Evolutionary conservation across 2,888 invertebrate species (phyloP), one percentile per base, ranked within the genome.

Genomic region (Thyatira batis): DNA sequence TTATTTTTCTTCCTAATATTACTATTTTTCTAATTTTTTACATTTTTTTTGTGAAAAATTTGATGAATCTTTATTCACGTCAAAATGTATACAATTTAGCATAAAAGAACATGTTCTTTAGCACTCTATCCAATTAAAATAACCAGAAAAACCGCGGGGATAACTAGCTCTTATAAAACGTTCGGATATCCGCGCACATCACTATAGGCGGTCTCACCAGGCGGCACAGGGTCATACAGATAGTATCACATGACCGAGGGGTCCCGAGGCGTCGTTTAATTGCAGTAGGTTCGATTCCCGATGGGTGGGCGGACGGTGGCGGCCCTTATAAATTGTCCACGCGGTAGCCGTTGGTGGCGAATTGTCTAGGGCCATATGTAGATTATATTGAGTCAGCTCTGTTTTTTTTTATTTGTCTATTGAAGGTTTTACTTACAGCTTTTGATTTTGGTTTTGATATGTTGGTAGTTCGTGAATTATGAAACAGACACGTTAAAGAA

Each of bases 211-310:
- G 74, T 75, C 78, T 75, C 76, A 66, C 68, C 80, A 80, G 80
- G 81, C 82, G 82, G 81, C 76, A 71, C 67, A 67, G 78, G 85
- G 84, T 85, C 84, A 81, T 69, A 72, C 65, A 73, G 84, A 84
- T 82, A 76, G 79, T 80, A 85, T 85, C 85, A 68, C 69, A 76
- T 84, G 84, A 85, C 85, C 84, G 72, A 76, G 75, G 78, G 82
- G 78, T 76, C 85, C 84, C 58, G 76, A 75, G 85, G 85, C 84
- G 77, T 82, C 82, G 77, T 87, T 88, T 87, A 87, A 87, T 87
- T 87, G 87, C 81, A 68, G 80, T 71, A 73, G 78, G 82, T 84
- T 81, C 84, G 84, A 82, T 75, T 72, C 76, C 70, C 71, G 54
- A 80, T 77, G 79, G 81, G 85, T 85, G 85, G 87, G 87, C 85